phyloP scores from a whole-genome alignment of 1,140 invertebrate species.

The Atta cephalotes region DNA sequence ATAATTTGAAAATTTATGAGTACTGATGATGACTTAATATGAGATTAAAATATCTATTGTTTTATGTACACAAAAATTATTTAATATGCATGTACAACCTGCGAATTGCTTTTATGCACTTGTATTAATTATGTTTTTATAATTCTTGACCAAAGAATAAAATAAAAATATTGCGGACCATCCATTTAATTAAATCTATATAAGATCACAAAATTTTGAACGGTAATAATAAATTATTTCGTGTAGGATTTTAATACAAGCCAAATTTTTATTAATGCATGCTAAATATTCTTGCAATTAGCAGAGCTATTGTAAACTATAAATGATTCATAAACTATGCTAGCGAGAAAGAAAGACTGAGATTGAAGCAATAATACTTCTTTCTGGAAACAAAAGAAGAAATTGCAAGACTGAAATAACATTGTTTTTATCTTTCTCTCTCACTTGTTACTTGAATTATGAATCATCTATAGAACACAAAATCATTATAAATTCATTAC shows the following conservation, averaged over 20 bases:
- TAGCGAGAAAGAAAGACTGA: slow-evolving; percentile 27
- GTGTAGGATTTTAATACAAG: neutral
- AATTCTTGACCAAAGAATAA: too few relatives aligned
- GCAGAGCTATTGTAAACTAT: neutral
- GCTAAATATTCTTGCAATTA: neutral
- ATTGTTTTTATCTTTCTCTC: slow-evolving; percentile 1
- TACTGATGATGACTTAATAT: too few relatives aligned
- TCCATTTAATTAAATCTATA: neutral
- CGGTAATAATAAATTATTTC: neutral
- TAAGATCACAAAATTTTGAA: neutral
- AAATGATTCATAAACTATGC: slow-evolving; percentile 15
- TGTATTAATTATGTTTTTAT: too few relatives aligned
- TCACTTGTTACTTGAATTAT: neutral
- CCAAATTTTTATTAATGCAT: neutral
- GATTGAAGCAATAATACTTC: slow-evolving; percentile 29
- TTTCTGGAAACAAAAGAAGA: slow-evolving; percentile 24
- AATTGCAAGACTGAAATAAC: slow-evolving; percentile 29
- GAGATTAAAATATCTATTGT: too few relatives aligned
- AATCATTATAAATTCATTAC: neutral
- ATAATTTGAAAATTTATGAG: too few relatives aligned
- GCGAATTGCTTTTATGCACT: too few relatives aligned
- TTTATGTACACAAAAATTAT: too few relatives aligned
- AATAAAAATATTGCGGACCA: too few relatives aligned
- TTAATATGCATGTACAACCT: too few relatives aligned
- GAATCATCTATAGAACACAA: neutral